phyloP scores from a whole-genome alignment of 37 sponge, comb jelly and placozoan species.

The Haliclona indistincta region DNA sequence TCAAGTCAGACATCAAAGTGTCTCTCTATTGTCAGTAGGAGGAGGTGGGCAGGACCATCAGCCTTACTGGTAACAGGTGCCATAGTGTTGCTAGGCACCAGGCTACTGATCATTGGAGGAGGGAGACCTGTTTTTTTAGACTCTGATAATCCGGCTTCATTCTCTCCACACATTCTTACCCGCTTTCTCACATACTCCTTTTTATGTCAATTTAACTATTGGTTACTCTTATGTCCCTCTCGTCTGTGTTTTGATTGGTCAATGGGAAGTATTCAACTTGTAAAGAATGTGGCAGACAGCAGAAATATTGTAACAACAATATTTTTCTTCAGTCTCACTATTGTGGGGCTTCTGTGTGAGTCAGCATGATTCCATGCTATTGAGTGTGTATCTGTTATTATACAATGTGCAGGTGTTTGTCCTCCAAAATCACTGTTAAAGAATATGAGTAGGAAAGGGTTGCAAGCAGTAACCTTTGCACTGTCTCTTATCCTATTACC shows the following conservation, averaged over 20 bases:
- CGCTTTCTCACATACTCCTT: slow-evolving; percentile 74
- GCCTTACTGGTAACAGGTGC: slow-evolving; percentile 14
- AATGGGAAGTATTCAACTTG: slow-evolving; percentile 81
- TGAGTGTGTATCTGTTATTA: too few species aligned
- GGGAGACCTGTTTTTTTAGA: slow-evolving; percentile 61
- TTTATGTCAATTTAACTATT: slow-evolving; percentile 64
- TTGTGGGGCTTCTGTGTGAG: too few species aligned
- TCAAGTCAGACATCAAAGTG: too few species aligned
- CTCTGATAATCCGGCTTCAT: slow-evolving; percentile 90
- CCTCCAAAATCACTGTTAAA: too few species aligned
- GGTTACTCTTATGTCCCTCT: slow-evolving; percentile 79
- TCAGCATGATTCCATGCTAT: too few species aligned
- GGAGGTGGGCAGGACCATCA: too few species aligned
- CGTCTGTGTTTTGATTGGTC: slow-evolving; percentile 92
- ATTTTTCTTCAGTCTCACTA: too few species aligned
- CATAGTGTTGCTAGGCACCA: slow-evolving; percentile 25
- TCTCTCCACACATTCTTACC: slow-evolving; percentile 47
- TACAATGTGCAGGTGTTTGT: too few species aligned
- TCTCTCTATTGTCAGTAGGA: too few species aligned
- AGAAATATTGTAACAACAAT: slow-evolving; percentile 52
- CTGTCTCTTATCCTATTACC: slow-evolving; percentile 61
- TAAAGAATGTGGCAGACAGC: slow-evolving; percentile 40
- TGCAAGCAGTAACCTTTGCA: slow-evolving; percentile 12
- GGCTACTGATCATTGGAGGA: slow-evolving; percentile 49
- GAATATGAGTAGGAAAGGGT: background rate